Evolutionary conservation across 2,797 vertebrate genomes (phyloP).

Genomic region (Coregonus suidteri): DNA sequence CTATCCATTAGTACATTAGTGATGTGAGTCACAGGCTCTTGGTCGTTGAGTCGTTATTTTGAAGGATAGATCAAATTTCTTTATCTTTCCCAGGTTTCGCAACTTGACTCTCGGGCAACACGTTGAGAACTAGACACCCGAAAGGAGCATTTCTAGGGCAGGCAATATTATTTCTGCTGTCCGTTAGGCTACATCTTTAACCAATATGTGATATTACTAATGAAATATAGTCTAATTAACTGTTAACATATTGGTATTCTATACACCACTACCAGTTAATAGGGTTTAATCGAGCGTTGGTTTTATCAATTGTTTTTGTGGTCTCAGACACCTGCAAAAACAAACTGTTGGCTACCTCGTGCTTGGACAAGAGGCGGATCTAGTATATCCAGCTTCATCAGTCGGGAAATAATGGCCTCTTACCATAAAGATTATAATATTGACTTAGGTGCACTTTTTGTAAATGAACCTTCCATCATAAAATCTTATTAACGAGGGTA

Average conservation of each 20-base stretch:
- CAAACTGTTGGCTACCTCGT: slow-evolving; percentile 53
- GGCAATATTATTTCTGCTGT: background rate
- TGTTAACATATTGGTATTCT: slow-evolving; percentile 7
- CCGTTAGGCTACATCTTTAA: slow-evolving; percentile 50
- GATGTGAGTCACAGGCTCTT: slow-evolving; percentile 89
- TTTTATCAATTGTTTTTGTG: slow-evolving; percentile 30
- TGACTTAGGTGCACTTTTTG: background rate
- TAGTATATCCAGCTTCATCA: slow-evolving; percentile 34
- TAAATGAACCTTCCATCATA: background rate
- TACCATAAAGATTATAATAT: background rate
- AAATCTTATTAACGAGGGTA: too few relatives aligned
- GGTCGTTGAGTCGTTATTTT: slow-evolving; percentile 84
- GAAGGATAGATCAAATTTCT: slow-evolving; percentile 95
- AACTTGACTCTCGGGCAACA: slow-evolving; percentile 72
- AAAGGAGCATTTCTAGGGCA: slow-evolving; percentile 27
- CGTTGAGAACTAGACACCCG: slow-evolving; percentile 32
- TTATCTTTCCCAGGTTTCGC: slow-evolving; percentile 92
- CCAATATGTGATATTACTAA: slow-evolving; percentile 39
- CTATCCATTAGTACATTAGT: slow-evolving; percentile 99
- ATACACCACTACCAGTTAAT: background rate
- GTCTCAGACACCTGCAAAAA: slow-evolving; percentile 79
- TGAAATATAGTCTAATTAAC: slow-evolving; percentile 45
- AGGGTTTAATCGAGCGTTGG: background rate
- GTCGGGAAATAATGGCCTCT: background rate
- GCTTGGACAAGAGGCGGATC: slow-evolving; percentile 6